Conservation (phyloP, 1,140 invertebrate genomes). For the Hermetia illucens region DNA sequence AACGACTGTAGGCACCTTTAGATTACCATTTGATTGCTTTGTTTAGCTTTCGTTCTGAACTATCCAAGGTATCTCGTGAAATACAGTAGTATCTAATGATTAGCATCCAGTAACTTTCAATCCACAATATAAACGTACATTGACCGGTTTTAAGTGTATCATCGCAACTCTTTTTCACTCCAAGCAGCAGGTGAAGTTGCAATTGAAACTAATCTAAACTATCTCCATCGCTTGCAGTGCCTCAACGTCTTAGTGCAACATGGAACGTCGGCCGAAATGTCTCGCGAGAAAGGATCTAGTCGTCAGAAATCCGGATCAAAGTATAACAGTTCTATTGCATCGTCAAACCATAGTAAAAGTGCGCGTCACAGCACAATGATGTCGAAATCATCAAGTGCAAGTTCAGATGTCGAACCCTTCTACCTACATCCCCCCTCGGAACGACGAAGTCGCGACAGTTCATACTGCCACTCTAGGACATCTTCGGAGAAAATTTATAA, state of each 20-base stretch:
- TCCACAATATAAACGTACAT: no score
- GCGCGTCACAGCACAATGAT: conserved; percentile 27
- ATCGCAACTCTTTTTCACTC: no score
- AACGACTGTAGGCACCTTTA: no score
- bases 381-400: conserved; percentile 28
- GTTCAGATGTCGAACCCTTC: conserved; percentile 44
- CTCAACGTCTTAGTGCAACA: conserved; percentile 61
- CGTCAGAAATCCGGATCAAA: conserved; percentile 13
- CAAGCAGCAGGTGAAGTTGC: no score
- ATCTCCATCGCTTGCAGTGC: conserved; percentile 40
- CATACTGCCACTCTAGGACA: conserved; percentile 19
- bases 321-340: conserved; percentile 3
- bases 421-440: conserved; percentile 50
- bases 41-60: no score
- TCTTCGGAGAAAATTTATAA: conserved; percentile 29
- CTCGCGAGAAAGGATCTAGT: conserved; percentile 11
- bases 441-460: conserved; percentile 22
- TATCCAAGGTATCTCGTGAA: no score
- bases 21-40: no score
- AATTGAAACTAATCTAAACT: no score
- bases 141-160: no score
- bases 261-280: conserved; percentile 47
- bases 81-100: no score
- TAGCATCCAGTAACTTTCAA: no score
- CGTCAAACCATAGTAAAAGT: conserved; percentile 11